Conservation (phyloP, 64 coral and sea anemone genomes). For the Orbicella faveolata region DNA sequence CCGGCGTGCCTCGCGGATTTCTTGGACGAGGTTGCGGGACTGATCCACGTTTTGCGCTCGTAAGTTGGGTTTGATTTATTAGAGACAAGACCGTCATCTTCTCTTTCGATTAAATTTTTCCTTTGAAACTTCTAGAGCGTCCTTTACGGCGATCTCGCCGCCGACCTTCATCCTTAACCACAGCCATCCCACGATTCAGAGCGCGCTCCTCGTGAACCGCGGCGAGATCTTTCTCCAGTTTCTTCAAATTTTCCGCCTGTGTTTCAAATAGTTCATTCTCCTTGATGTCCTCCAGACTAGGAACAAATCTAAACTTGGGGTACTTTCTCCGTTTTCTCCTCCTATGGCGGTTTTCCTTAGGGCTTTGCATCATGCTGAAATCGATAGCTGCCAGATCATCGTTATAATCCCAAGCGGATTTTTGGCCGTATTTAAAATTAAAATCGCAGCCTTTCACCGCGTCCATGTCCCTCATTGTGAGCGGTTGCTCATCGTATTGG, state of each 20-base stretch:
- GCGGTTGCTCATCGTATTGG: not conserved
- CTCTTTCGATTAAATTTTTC: not conserved
- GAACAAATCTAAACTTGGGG: constrained; percentile 47
- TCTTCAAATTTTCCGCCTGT: not conserved
- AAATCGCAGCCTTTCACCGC: constrained; percentile 53
- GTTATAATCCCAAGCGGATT: constrained; percentile 22
- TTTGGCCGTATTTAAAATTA: constrained; percentile 67
- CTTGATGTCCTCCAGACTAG: constrained; percentile 60
- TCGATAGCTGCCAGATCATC: constrained; percentile 6
- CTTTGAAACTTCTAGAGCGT: not conserved
- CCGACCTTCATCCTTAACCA: not conserved
- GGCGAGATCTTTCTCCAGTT: constrained; percentile 25
- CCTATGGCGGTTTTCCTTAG: constrained; percentile 38
- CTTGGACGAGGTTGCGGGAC: not conserved
- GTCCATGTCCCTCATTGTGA: constrained; percentile 37
- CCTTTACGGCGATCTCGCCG: constrained; percentile 15
- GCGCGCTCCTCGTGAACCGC: constrained; percentile 34
- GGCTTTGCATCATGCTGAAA: constrained; percentile 36
- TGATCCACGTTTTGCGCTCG: not conserved
- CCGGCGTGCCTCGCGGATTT: no score
- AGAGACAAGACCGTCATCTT: not conserved
- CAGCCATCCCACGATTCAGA: not conserved
- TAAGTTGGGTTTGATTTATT: not conserved
- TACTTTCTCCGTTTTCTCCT: constrained; percentile 37
- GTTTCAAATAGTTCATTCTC: constrained; percentile 50